A percentile compares a stretch with the other conserved stretches of the same genome.
phyloP scores from a whole-genome alignment of 2,888 invertebrate species.

The Stenodema calcarata region DNA sequence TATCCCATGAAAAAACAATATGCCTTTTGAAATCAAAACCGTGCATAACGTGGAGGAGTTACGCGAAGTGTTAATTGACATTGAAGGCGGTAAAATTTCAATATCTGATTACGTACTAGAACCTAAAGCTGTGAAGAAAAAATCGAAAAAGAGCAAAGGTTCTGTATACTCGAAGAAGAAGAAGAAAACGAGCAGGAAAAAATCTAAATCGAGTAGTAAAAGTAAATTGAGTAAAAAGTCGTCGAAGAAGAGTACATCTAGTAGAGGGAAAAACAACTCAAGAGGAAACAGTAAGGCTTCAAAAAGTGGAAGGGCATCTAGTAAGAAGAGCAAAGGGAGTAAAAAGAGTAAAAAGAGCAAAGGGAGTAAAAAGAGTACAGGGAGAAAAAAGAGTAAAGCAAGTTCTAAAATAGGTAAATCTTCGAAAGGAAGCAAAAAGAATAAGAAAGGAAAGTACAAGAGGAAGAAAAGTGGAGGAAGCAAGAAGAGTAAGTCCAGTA shows the following conservation, averaged over 20 bases:
- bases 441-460: neutral
- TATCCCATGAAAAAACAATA: neutral
- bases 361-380: neutral
- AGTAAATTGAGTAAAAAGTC: neutral
- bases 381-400: neutral
- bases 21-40: conserved; percentile 4
- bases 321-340: neutral
- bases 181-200: neutral
- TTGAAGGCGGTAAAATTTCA: neutral
- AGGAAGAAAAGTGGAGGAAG: neutral
- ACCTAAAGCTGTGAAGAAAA: neutral
- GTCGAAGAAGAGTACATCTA: neutral
- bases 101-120: neutral
- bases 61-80: neutral
- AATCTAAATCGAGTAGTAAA: neutral
- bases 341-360: neutral
- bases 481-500: neutral
- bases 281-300: neutral
- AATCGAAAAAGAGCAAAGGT: neutral
- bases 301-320: neutral
- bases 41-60: neutral
- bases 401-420: neutral
- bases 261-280: neutral
- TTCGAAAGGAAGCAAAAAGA: neutral
- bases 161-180: neutral